Base-by-base conservation (phyloP, 2,113 vertebrate species). In the Ceyx melanurus region DNA sequence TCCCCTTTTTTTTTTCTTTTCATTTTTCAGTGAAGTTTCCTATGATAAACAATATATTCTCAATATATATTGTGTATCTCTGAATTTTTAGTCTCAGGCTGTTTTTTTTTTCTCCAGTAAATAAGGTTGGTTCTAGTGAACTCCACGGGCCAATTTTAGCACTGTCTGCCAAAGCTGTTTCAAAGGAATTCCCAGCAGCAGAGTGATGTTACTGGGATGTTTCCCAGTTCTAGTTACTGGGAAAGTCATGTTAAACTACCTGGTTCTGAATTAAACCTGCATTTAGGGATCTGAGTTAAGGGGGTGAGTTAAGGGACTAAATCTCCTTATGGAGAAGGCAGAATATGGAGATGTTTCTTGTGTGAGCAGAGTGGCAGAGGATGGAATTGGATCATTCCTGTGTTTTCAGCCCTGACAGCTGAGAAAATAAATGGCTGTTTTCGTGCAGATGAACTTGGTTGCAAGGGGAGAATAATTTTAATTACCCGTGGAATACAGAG, bases 351-450 rank as follows among this genome's bases (percentile, higher is more conserved):
- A 61, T 21, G 22, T 83, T 84, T 73, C 53, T 80, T 61, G 10
- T 89, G 37, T 60, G 25, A 61, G 43, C 13, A 40, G n/a, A 58
- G 20, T 48, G 43, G 82, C 78, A 42, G 53, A 73, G 45, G 43
- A 60, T 80, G 35, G 51, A 78, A 76, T 33, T 77, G 42, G 93
- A 78, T 64, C 60, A 50, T 80, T 73, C 45, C 62, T 92, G 78
- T 91, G 53, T 90, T 91, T 90, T 79, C 64, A 88, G 25, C 74
- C 45, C 64, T 58, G 61, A 73, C 65, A 94, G 66, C 58, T 89
- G 82, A 92, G 82, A 79, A 95, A 94, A 94, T 93, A 87, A 88
- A 82, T 85, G 76, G 48, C 71, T 89, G 37, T 66, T 89, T 88
- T 90, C 92, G 53, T 82, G 65, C 91, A 93, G 57, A 45, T 94